Conservation (phyloP, 2,888 invertebrate genomes). For the Colletes collaris region DNA sequence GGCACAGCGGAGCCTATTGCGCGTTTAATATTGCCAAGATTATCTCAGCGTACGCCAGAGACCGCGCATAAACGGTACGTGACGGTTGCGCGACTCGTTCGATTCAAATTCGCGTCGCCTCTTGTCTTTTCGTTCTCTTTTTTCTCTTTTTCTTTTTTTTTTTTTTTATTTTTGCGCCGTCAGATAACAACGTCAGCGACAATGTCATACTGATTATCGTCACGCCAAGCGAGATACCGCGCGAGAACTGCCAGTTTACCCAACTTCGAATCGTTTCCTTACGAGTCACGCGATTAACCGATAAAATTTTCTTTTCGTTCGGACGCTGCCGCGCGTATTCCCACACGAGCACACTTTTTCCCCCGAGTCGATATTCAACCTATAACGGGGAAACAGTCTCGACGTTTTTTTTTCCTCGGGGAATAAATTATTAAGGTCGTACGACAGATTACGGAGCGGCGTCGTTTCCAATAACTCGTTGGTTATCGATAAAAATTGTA, state of each 20-base stretch:
- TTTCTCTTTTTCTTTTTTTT: neutral
- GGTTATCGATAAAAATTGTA: constrained; percentile 45
- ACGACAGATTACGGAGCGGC: constrained; percentile 26
- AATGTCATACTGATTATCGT: constrained; percentile 57
- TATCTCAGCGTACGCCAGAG: constrained; percentile 49
- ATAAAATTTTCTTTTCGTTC: constrained; percentile 32
- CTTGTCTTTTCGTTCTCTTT: neutral
- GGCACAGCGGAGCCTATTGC: constrained; percentile 54
- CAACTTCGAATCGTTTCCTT: constrained; percentile 31
- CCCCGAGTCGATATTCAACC: constrained; percentile 19
- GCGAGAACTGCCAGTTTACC: constrained; percentile 9
- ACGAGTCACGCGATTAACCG: constrained; percentile 44
- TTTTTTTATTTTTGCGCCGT: constrained; percentile 12
- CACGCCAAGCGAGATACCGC: constrained; percentile 43
- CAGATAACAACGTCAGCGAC: constrained; percentile 53
- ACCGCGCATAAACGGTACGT: constrained; percentile 5
- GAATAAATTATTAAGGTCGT: constrained; percentile 56
- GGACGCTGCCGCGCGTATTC: neutral
- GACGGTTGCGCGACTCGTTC: neutral
- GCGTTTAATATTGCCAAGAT: constrained; percentile 65
- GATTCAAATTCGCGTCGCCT: constrained; percentile 28
- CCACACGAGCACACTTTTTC: neutral
- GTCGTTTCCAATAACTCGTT: constrained; percentile 38
- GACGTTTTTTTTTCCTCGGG: constrained; percentile 13
- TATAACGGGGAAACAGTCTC: constrained; percentile 25